A percentile compares a stretch with the other conserved stretches of the same genome.
These are phyloP conservation scores for Eupithecia pulchellata DNA, from an alignment of 2,888 invertebrate genomes.

Conservation along the genomic window DNA sequence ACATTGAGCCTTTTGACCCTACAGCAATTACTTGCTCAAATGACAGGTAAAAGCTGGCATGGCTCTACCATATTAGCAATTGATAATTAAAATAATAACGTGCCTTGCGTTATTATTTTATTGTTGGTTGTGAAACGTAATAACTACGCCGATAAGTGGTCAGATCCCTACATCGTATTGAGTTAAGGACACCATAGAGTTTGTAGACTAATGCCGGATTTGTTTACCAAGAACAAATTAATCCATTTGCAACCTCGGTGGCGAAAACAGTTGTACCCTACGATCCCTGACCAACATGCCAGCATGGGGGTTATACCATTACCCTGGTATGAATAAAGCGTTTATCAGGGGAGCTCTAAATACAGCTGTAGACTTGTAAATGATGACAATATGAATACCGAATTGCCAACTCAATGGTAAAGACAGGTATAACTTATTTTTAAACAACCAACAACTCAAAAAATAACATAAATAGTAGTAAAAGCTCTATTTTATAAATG, in stretches of 20 bases:
- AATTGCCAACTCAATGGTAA: not conserved
- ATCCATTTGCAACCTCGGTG: not conserved
- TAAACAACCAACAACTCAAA: not conserved
- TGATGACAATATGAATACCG: not conserved
- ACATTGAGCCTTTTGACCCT: not conserved
- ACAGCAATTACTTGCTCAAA: slow-evolving; percentile 8
- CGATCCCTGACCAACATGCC: too few species aligned
- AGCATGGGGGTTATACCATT: too few species aligned
- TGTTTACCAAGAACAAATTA: too few species aligned
- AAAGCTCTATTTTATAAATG: too few species aligned
- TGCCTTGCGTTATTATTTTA: not conserved
- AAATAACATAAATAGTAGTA: too few species aligned
- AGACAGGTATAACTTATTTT: not conserved
- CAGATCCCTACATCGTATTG: not conserved
- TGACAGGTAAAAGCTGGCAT: slow-evolving; percentile 1
- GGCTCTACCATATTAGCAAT: not conserved
- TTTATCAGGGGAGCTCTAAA: not conserved
- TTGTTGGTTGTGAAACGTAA: not conserved
- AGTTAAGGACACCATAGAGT: too few species aligned
- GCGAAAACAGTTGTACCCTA: too few species aligned
- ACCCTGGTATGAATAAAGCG: not conserved
- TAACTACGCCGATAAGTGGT: not conserved
- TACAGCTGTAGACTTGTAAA: not conserved
- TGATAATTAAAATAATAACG: not conserved
- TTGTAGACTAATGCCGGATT: too few species aligned